These are phyloP conservation scores for Meloidogyne exigua DNA, from an alignment of 1,140 invertebrate species.

Conservation along the genomic window DNA sequence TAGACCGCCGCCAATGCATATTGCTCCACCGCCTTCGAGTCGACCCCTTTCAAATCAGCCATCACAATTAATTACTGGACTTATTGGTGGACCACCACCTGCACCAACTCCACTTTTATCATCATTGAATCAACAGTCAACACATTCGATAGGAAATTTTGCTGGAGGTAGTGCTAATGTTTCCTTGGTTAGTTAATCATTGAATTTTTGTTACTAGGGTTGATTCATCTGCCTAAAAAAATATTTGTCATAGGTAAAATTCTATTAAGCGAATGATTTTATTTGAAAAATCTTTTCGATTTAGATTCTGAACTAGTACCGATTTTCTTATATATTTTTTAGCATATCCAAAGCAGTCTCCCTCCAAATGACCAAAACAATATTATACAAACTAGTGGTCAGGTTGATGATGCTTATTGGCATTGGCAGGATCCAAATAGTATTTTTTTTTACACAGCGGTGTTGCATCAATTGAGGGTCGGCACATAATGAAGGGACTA, in stretches of 20 bases:
- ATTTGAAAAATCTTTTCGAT: too few species aligned
- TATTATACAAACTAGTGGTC: conserved; percentile 1
- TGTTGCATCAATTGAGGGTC: too few species aligned
- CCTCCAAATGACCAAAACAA: conserved; percentile 7
- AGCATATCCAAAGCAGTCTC: not conserved
- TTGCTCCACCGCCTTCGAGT: not conserved
- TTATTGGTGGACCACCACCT: not conserved
- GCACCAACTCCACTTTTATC: conserved; percentile 16
- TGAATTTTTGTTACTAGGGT: too few species aligned
- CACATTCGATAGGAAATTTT: not conserved
- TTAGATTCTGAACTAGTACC: too few species aligned
- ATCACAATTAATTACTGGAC: conserved; percentile 1
- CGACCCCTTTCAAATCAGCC: not conserved
- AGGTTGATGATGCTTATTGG: conserved; percentile 14
- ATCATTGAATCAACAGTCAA: conserved; percentile 8
- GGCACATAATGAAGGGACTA: too few species aligned
- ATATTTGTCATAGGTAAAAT: too few species aligned
- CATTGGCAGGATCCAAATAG: not conserved
- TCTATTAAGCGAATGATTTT: too few species aligned
- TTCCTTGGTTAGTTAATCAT: not conserved
- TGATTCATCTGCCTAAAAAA: too few species aligned
- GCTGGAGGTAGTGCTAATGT: not conserved
- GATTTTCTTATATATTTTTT: too few species aligned
- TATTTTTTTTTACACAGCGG: too few species aligned
- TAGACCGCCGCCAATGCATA: conserved; percentile 12